A percentile compares a stretch with the other conserved stretches of the same genome.
Conservation (phyloP, 2,113 vertebrate genomes). For the Hyaena hyaena region DNA sequence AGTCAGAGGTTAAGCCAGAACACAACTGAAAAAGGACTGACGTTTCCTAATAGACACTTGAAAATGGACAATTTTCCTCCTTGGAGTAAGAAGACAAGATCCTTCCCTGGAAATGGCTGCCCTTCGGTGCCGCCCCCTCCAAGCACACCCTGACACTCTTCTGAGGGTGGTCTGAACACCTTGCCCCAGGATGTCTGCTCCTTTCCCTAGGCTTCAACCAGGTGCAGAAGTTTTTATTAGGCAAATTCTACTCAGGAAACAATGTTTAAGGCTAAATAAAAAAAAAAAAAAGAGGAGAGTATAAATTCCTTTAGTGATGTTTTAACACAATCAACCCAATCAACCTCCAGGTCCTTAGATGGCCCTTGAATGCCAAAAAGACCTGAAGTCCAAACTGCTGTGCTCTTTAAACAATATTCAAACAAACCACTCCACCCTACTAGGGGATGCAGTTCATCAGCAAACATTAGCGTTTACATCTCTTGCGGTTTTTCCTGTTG, state of each 20-base stretch:
- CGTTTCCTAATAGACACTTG: background rate
- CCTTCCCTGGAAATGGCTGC: background rate
- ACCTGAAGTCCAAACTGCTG: background rate
- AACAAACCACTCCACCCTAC: slow-evolving; percentile 50
- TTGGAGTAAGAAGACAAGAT: background rate
- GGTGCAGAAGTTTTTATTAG: slow-evolving; percentile 4
- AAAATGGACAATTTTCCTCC: background rate
- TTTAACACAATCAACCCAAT: background rate
- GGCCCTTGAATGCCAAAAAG: background rate
- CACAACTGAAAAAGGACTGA: background rate
- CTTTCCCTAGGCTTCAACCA: background rate
- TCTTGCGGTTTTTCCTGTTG: slow-evolving; percentile 20
- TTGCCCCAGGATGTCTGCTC: background rate
- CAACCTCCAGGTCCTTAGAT: slow-evolving; percentile 5
- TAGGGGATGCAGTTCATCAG: background rate
- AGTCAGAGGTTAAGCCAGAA: background rate
- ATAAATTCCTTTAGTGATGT: background rate
- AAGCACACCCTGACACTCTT: accelerated
- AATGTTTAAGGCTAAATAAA: background rate
- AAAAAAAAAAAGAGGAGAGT: background rate
- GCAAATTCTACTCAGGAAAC: background rate
- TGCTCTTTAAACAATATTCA: slow-evolving; percentile 36
- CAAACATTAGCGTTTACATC: background rate
- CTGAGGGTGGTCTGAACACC: background rate
- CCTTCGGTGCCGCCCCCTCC: background rate